Conservation (phyloP, 1,140 invertebrate genomes). For the Drosophila bipectinata region DNA sequence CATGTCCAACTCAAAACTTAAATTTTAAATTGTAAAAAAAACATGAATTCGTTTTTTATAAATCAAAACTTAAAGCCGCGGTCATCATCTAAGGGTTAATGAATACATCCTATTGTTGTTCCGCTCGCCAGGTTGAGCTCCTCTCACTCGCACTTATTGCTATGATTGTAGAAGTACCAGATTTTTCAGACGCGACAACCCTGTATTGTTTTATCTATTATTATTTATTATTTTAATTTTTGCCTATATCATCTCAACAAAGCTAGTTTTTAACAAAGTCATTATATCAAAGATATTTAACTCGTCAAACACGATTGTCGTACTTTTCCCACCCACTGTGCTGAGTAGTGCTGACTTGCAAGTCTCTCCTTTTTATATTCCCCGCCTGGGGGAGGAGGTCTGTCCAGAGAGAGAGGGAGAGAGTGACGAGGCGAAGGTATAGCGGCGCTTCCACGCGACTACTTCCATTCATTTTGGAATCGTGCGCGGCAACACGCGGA, state of each 20-base stretch:
- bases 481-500: slow-evolving; percentile 44
- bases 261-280: background rate
- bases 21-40: too few species aligned
- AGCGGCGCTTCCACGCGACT: slow-evolving; percentile 47
- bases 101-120: too few species aligned
- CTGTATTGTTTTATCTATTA: too few species aligned
- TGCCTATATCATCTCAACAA: background rate
- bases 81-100: too few species aligned
- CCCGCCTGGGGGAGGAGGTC: background rate
- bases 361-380: slow-evolving; percentile 2
- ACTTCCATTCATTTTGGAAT: slow-evolving; percentile 78
- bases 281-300: background rate
- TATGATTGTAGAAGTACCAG: too few species aligned
- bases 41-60: too few species aligned
- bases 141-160: too few species aligned
- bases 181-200: too few species aligned
- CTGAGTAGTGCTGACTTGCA: slow-evolving; percentile 48
- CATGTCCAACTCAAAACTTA: too few species aligned
- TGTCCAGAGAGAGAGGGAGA: slow-evolving; percentile 1
- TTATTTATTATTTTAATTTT: background rate
- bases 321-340: slow-evolving; percentile 46
- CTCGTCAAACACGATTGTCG: background rate
- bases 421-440: slow-evolving; percentile 8
- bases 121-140: too few species aligned
- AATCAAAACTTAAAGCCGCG: too few species aligned